Base-by-base conservation (phyloP, 2,888 invertebrate species). In the Blastobasis adustella region DNA sequence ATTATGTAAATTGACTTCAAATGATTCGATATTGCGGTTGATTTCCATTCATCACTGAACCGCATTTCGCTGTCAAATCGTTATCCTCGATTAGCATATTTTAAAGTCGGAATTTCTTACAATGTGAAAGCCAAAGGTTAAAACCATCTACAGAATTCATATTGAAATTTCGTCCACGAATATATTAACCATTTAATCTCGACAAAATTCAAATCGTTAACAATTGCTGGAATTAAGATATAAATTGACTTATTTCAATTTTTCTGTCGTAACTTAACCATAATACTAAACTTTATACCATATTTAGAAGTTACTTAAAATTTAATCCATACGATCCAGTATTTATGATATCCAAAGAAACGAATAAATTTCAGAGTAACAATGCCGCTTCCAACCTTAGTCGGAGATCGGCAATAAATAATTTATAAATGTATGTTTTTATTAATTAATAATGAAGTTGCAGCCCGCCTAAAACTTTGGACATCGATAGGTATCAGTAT, bases 391-490 rank as follows among this genome's bases (percentile, higher is more conserved):
- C 67, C 66, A 58, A 54, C 61, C 59, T 55, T 59, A 65, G 65
- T 57, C 65, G 63, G 61, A 57, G 52, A 57, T 58, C 51, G 54
- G 56, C 58, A 65, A 81, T 83, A 75, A 81, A 84, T 84, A 73
- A 83, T 85, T 79, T 69, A 84, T 80, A 72, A 75, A 63, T 66
- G 23, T 23, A 73, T 69, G 69, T 79, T 79, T 80, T 82, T 80
- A 79, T 79, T 82, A 80, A 82, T 81, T 79, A 80, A 76, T 77
- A 79, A 79, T 74, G 69, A 76, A 71, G 69, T 74, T 63, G 57
- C 63, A 64, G 56, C 61, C 58, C 46, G 59, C 52, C 60, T 63
- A 61, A 68, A 71, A 70, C 67, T 62, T 60, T 54, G 41, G 53
- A 66, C 66, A 71, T 61, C 56, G 58, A 66, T 63, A 61, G 42